Conservation (phyloP, 2,797 vertebrate species). For the Sebastiscus tertius region DNA sequence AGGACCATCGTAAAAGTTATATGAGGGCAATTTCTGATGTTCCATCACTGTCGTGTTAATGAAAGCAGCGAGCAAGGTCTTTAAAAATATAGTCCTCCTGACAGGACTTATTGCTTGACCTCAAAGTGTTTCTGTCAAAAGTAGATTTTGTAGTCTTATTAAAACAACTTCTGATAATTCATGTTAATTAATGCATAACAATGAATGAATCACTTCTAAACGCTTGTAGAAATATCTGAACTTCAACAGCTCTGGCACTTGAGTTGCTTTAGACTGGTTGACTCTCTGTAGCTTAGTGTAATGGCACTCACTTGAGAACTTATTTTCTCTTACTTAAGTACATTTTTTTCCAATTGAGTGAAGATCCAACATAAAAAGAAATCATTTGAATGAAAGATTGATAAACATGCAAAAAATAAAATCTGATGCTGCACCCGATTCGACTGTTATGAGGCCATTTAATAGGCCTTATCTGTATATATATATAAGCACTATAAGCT, state of each 20-base stretch:
- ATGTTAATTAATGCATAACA: background rate
- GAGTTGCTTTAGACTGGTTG: background rate
- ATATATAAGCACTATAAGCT: no score
- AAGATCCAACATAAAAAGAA: background rate
- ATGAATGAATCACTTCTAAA: background rate
- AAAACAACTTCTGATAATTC: background rate
- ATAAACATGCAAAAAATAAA: background rate
- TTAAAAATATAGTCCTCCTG: background rate
- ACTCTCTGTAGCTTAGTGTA: background rate
- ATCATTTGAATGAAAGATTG: background rate
- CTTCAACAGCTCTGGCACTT: background rate
- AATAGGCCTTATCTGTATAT: no score
- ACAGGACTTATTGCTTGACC: background rate
- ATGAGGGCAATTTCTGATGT: slow-evolving; percentile 59
- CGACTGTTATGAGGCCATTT: no score
- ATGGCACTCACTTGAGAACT: background rate
- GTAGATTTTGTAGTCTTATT: slow-evolving; percentile 1
- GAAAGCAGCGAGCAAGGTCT: slow-evolving; percentile 21
- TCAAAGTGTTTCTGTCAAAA: slow-evolving; percentile 23
- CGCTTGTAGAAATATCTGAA: background rate
- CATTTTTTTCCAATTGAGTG: background rate
- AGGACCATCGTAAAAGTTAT: slow-evolving; percentile 65
- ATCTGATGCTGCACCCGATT: no score
- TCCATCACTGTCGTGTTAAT: slow-evolving; percentile 68
- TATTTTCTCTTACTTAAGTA: background rate